phyloP scores from a whole-genome alignment of 1,140 invertebrate species.

The Dendrolimus punctatus region DNA sequence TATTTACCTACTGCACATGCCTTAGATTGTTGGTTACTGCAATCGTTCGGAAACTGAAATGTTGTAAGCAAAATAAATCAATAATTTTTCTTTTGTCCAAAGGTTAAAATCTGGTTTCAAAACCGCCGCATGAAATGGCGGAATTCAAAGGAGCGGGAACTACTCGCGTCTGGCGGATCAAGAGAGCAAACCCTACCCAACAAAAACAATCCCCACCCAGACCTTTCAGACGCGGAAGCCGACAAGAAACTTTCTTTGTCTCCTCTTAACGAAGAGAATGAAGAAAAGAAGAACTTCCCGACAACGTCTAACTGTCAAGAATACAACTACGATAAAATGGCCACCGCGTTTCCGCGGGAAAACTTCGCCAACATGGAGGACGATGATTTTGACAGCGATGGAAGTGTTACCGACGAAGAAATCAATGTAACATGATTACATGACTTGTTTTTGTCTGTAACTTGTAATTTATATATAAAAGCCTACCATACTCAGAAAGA shows the following conservation, averaged over 20 bases:
- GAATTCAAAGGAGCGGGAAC: conserved; percentile 96
- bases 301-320: conserved; percentile 42
- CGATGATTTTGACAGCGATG: conserved; percentile 77
- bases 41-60: too few species aligned
- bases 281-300: conserved; percentile 46
- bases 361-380: conserved; percentile 71
- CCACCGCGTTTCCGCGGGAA: conserved; percentile 51
- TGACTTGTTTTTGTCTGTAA: conserved; percentile 71
- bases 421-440: conserved; percentile 88
- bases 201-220: conserved; percentile 97
- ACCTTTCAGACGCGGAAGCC: conserved; percentile 91
- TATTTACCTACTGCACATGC: too few species aligned
- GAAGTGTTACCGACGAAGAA: conserved; percentile 85
- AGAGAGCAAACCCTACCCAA: conserved; percentile 96
- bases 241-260: conserved; percentile 79
- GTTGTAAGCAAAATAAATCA: neutral
- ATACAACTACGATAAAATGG: conserved; percentile 51
- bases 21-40: too few species aligned
- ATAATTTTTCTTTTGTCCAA: conserved; percentile 44
- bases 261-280: conserved; percentile 42
- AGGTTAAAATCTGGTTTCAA: conserved; percentile 98
- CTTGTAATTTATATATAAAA: conserved; percentile 1
- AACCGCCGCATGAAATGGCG: conserved; percentile 97
- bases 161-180: conserved; percentile 92
- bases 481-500: too few species aligned